phyloP scores from a whole-genome alignment of 2,888 invertebrate genomes.

The Drosophila kanekoi region DNA sequence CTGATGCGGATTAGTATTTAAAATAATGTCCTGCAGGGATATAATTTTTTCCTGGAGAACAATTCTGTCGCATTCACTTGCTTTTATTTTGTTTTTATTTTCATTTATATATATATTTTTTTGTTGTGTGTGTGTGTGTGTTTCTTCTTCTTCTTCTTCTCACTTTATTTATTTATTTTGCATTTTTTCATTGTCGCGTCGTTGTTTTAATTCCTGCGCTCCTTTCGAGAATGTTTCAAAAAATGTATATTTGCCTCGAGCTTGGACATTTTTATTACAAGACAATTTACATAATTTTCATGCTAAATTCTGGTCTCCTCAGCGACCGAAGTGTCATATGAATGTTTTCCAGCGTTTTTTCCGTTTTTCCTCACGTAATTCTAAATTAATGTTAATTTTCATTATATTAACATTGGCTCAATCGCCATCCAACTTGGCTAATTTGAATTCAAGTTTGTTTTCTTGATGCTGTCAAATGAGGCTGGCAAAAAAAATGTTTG shows the following conservation, averaged over 20 bases:
- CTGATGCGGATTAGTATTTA: conserved; percentile 85
- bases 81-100: conserved; percentile 45
- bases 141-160: conserved; percentile 19
- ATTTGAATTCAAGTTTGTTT: conserved; percentile 72
- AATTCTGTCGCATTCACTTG: conserved; percentile 57
- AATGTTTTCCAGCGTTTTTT: conserved; percentile 38
- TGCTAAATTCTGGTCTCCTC: conserved; percentile 64
- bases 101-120: conserved; percentile 28
- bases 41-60: conserved; percentile 74
- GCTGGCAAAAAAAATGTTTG: conserved; percentile 56
- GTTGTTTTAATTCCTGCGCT: conserved; percentile 55
- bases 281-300: conserved; percentile 84
- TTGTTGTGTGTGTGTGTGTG: conserved; percentile 5
- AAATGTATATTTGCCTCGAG: conserved; percentile 75
- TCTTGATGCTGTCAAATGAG: not conserved
- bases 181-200: conserved; percentile 58
- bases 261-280: conserved; percentile 80
- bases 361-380: conserved; percentile 26
- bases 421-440: conserved; percentile 30
- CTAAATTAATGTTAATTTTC: conserved; percentile 81
- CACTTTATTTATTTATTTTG: conserved; percentile 72
- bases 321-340: conserved; percentile 65
- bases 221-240: conserved; percentile 74
- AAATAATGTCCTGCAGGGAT: conserved; percentile 85
- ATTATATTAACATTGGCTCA: conserved; percentile 67